Evolutionary conservation across 1,140 invertebrate species (phyloP).

Genomic region (Calosoma granatense): DNA sequence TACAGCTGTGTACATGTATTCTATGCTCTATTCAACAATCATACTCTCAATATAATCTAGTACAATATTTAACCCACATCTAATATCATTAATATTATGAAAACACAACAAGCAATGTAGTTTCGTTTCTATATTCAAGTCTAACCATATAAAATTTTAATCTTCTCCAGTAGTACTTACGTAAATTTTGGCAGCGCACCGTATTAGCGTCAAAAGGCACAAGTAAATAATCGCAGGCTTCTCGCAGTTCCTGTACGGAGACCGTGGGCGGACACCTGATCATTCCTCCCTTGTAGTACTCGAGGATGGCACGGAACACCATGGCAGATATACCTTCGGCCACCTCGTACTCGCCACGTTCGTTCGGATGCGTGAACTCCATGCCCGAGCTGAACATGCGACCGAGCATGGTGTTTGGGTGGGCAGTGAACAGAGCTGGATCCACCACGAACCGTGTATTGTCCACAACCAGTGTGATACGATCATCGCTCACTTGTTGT

Average conservation of each 20-base stretch:
- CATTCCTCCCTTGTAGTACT: slow-evolving; percentile 86
- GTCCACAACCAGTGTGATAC: slow-evolving; percentile 87
- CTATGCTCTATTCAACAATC: no score
- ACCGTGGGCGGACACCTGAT: slow-evolving; percentile 81
- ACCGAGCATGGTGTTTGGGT: slow-evolving; percentile 90
- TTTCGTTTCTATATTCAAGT: no score
- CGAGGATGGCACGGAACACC: slow-evolving; percentile 91
- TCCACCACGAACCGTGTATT: slow-evolving; percentile 87
- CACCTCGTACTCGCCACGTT: slow-evolving; percentile 93
- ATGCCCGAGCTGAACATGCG: slow-evolving; percentile 94
- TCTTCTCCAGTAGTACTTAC: slow-evolving; percentile 52
- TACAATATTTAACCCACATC: no score
- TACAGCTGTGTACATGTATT: no score
- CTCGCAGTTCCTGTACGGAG: slow-evolving; percentile 85
- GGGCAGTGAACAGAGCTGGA: slow-evolving; percentile 78
- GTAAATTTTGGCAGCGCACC: slow-evolving; percentile 88
- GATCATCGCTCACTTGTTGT: slow-evolving; percentile 50
- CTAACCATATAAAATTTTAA: no score
- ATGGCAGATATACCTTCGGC: slow-evolving; percentile 96
- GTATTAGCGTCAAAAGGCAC: slow-evolving; percentile 96
- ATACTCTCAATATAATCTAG: no score
- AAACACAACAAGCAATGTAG: no score
- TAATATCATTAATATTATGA: no score
- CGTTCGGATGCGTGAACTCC: slow-evolving; percentile 89
- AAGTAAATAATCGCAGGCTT: slow-evolving; percentile 97